A percentile compares a stretch with the other conserved stretches of the same genome.
phyloP scores from a whole-genome alignment of 2,888 invertebrate genomes.

The Apodemia duryi region DNA sequence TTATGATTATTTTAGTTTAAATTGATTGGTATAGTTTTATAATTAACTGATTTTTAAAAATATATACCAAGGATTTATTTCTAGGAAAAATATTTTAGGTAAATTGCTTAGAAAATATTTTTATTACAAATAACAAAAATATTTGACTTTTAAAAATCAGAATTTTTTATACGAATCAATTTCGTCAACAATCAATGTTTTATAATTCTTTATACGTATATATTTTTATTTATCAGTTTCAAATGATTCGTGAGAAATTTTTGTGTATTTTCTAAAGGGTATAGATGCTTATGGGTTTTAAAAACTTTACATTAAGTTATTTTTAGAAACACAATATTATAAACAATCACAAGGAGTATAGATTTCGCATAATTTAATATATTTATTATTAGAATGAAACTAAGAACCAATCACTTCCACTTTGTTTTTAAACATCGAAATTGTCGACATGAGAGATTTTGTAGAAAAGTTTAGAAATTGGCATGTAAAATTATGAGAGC shows the following conservation, averaged over 20 bases:
- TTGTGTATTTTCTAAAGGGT: constrained; percentile 12
- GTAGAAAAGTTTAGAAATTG: constrained; percentile 3
- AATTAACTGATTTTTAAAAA: constrained; percentile 10
- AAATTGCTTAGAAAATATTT: background rate
- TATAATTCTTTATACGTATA: background rate
- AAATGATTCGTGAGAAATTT: background rate
- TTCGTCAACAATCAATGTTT: background rate
- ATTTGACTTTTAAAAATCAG: background rate
- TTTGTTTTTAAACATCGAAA: constrained; percentile 7
- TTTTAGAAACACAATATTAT: background rate
- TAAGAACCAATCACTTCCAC: background rate
- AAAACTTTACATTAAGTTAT: constrained; percentile 3
- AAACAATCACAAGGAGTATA: background rate
- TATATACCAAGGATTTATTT: background rate
- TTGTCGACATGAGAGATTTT: background rate
- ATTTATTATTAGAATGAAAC: too few relatives aligned
- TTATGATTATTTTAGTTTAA: constrained; percentile 12
- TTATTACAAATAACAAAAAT: background rate
- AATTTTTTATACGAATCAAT: background rate
- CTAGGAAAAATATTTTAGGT: background rate
- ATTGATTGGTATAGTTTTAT: constrained; percentile 8
- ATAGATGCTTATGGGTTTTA: constrained; percentile 7
- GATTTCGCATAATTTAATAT: too few relatives aligned
- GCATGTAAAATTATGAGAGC: constrained; percentile 4
- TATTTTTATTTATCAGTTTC: background rate